These are phyloP conservation scores for Oncorhynchus clarkii DNA, from an alignment of 2,113 vertebrate species.

Conservation along the genomic window DNA sequence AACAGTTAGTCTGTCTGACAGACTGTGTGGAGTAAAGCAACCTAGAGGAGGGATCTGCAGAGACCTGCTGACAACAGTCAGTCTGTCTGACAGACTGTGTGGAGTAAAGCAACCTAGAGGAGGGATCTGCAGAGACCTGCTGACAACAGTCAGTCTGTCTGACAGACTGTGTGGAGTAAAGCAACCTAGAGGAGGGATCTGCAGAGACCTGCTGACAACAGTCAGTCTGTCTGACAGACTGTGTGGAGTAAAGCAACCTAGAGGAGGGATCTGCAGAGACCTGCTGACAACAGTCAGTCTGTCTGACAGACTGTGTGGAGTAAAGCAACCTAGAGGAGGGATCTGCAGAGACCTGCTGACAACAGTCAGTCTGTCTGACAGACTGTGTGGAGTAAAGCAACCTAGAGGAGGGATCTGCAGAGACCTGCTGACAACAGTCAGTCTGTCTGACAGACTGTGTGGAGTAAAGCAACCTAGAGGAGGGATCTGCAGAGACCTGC, in stretches of 20 bases:
- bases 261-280: conserved; percentile 5
- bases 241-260: not conserved
- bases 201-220: conserved; percentile 8
- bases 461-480: not conserved
- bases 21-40: not conserved
- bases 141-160: conserved; percentile 3
- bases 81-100: conserved; percentile 1
- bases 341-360: conserved; percentile 4
- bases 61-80: conserved; percentile 9
- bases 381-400: not conserved
- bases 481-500: conserved; percentile 1
- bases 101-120: not conserved
- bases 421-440: conserved; percentile 9
- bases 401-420: not conserved
- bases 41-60: conserved; percentile 4
- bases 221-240: conserved; percentile 1
- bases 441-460: conserved; percentile 1
- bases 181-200: conserved; percentile 2
- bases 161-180: not conserved
- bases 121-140: conserved; percentile 1
- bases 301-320: not conserved
- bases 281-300: conserved; percentile 6
- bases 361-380: conserved; percentile 6
- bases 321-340: not conserved
- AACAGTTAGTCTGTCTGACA: conserved; percentile 7